A percentile compares a stretch with the other conserved stretches of the same genome.
Evolutionary conservation across 2,888 invertebrate genomes (phyloP).

Genomic region (Meiosimyza decipiens): DNA sequence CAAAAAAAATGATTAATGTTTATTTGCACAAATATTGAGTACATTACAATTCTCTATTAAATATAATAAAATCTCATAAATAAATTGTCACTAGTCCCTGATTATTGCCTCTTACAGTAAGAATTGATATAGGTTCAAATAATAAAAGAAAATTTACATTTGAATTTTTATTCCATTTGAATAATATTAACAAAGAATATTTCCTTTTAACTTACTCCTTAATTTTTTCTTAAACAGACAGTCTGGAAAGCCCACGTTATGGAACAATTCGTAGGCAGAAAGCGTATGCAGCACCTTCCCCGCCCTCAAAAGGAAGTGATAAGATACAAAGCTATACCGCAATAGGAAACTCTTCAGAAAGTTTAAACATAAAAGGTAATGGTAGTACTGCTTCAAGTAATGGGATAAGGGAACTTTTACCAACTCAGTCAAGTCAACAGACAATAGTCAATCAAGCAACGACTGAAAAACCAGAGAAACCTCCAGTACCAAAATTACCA

Average conservation of each 20-base stretch:
- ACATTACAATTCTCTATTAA: too few species aligned
- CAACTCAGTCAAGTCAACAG: constrained; percentile 38
- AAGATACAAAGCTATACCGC: constrained; percentile 41
- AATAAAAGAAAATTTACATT: too few species aligned
- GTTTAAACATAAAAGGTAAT: constrained; percentile 26
- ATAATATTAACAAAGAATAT: too few species aligned
- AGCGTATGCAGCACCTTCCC: constrained; percentile 58
- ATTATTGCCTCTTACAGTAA: too few species aligned
- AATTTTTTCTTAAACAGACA: constrained; percentile 46
- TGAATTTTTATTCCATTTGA: too few species aligned
- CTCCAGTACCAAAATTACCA: constrained; percentile 58
- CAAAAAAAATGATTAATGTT: too few species aligned
- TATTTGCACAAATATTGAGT: too few species aligned
- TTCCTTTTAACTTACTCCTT: background rate
- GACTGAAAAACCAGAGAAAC: constrained; percentile 57
- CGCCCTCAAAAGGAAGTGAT: constrained; percentile 51
- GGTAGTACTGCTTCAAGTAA: constrained; percentile 46
- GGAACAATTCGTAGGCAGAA: constrained; percentile 60
- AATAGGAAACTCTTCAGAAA: constrained; percentile 33
- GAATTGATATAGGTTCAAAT: too few species aligned
- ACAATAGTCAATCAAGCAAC: constrained; percentile 18
- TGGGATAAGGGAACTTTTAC: constrained; percentile 59
- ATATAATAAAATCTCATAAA: too few species aligned
- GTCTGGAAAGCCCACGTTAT: constrained; percentile 60
- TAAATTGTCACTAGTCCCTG: too few species aligned